Percentiles rank a stretch among this genome's conserved stretches.
These are phyloP conservation scores for Hylaea fasciaria DNA, from an alignment of 2,888 invertebrate species.

Conservation along the genomic window DNA sequence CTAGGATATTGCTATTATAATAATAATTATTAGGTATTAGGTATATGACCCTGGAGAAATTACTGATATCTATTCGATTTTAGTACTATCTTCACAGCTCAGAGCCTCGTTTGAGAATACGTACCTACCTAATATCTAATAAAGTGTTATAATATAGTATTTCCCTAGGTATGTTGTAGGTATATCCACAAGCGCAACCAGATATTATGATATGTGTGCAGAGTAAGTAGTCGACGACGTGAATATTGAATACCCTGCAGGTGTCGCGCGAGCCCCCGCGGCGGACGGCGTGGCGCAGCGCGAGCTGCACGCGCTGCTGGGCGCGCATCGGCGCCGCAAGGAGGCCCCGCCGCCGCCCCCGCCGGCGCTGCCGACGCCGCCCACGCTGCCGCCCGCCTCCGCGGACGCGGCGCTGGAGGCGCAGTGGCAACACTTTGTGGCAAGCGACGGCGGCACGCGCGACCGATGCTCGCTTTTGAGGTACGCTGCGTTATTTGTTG, in stretches of 20 bases:
- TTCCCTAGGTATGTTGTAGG: too few relatives aligned
- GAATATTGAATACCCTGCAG: background rate
- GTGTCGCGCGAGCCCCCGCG: conserved; percentile 21
- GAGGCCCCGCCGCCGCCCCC: conserved; percentile 47
- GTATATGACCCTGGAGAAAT: too few relatives aligned
- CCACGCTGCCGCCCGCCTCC: background rate
- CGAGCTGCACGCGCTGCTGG: conserved; percentile 62
- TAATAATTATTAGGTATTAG: too few relatives aligned
- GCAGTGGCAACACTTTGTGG: conserved; percentile 5
- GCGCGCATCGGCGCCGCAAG: conserved; percentile 58
- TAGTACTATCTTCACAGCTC: too few relatives aligned
- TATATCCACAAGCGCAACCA: too few relatives aligned
- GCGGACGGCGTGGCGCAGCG: conserved; percentile 62
- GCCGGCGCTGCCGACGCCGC: conserved; percentile 47
- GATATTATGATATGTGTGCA: background rate
- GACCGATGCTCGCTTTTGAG: background rate
- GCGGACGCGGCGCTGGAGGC: conserved; percentile 15
- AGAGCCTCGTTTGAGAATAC: too few relatives aligned
- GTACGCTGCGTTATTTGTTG: conserved; percentile 11
- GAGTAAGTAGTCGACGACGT: background rate
- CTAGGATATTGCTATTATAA: too few relatives aligned
- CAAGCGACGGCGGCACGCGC: background rate
- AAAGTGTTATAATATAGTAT: too few relatives aligned
- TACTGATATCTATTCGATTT: too few relatives aligned
- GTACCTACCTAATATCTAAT: too few relatives aligned